Conservation (phyloP, 2,797 vertebrate genomes). For the Mus spretus region DNA sequence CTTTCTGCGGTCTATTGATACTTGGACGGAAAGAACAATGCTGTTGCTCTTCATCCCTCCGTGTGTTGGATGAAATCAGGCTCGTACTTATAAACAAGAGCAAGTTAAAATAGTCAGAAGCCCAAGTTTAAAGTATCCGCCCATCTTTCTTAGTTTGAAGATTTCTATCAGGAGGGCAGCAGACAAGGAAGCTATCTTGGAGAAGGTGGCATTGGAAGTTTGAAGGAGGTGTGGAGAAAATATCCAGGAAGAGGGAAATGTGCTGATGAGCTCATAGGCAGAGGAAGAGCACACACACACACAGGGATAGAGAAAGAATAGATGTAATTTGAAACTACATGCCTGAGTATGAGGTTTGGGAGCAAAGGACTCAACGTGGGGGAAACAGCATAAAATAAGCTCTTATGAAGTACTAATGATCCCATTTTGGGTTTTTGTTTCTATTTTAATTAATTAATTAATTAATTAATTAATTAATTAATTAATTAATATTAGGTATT, state of each 20-base stretch:
- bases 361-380: background rate
- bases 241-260: background rate
- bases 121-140: conserved; percentile 16
- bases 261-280: background rate
- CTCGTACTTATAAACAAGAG: background rate
- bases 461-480: too few relatives aligned
- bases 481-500: too few relatives aligned
- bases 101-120: background rate
- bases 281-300: background rate
- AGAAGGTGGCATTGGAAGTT: background rate
- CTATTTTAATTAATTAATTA: background rate
- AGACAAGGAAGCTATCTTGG: background rate
- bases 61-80: background rate
- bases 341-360: background rate
- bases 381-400: background rate
- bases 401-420: background rate
- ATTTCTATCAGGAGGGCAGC: background rate
- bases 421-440: background rate
- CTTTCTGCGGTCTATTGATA: background rate
- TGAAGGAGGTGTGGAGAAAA: background rate
- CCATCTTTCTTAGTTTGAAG: background rate
- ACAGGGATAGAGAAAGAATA: background rate
- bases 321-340: background rate
- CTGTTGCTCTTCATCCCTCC: background rate
- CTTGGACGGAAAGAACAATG: background rate